Conservation (phyloP, 2,113 vertebrate genomes). For the Podarcis muralis region DNA sequence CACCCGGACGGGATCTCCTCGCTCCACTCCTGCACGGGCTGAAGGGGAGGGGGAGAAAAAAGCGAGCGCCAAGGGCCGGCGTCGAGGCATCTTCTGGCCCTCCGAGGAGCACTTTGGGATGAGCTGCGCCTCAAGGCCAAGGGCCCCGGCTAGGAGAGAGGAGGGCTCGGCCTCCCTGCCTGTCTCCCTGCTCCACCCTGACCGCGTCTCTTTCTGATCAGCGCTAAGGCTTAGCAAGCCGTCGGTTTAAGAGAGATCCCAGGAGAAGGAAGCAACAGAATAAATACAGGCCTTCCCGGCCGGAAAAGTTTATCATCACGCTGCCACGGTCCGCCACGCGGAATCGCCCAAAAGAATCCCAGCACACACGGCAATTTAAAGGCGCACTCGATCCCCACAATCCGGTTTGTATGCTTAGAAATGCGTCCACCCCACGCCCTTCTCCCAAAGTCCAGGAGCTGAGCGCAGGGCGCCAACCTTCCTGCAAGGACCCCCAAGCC, state of each 20-base stretch:
- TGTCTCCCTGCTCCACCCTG: neutral
- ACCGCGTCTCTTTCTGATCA: neutral
- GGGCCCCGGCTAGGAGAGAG: conserved; percentile 28
- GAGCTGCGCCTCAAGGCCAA: conserved; percentile 63
- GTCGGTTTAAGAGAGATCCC: neutral
- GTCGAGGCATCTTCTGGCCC: conserved; percentile 75
- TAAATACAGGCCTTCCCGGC: neutral
- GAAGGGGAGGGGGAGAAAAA: neutral
- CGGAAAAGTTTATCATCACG: neutral
- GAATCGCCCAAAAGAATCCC: neutral
- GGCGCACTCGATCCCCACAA: too few species aligned
- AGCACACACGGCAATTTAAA: neutral
- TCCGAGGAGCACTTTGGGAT: conserved; percentile 75
- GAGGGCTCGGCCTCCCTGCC: neutral
- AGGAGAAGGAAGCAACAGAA: neutral
- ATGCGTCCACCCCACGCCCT: too few species aligned
- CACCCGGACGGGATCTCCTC: conserved; percentile 81
- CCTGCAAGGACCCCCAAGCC: neutral
- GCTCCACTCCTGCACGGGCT: conserved; percentile 77
- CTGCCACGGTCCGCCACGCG: neutral
- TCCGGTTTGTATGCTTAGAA: too few species aligned
- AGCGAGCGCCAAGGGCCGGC: conserved; percentile 65
- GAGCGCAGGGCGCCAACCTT: neutral
- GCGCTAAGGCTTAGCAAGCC: neutral
- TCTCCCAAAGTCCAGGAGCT: neutral